A percentile compares a stretch with the other conserved stretches of the same genome.
phyloP scores from a whole-genome alignment of 2,797 vertebrate species.

The Scolopax rusticola region DNA sequence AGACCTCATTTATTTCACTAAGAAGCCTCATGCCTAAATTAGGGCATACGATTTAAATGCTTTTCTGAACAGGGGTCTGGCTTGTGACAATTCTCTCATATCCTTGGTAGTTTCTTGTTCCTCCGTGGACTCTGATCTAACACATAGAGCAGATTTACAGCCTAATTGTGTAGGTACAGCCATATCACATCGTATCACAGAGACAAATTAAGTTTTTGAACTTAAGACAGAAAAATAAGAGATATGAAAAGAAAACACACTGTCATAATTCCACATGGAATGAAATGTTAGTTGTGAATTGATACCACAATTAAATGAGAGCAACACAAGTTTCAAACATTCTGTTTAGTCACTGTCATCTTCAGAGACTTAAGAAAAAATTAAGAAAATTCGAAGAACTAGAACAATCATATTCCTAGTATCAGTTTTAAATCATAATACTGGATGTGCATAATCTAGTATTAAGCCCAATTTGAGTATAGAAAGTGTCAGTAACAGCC shows the following conservation, averaged over 20 bases:
- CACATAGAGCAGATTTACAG: neutral
- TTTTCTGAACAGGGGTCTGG: neutral
- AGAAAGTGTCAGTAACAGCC: neutral
- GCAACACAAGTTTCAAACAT: neutral
- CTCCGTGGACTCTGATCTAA: neutral
- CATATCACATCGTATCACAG: neutral
- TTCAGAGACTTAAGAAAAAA: neutral
- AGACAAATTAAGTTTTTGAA: neutral
- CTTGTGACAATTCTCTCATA: neutral
- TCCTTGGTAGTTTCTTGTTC: neutral
- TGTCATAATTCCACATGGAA: neutral
- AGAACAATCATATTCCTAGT: neutral
- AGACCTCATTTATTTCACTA: neutral
- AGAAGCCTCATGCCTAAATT: neutral
- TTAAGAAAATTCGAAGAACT: neutral
- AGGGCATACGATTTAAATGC: neutral
- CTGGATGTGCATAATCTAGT: neutral
- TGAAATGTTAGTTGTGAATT: neutral
- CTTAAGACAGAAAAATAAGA: neutral
- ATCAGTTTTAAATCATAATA: neutral
- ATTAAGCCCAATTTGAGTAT: neutral
- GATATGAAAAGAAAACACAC: slow-evolving; percentile 23
- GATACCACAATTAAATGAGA: neutral
- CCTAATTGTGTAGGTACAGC: neutral
- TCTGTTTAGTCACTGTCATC: neutral